These are phyloP conservation scores for Myopa testacea DNA, from an alignment of 2,888 invertebrate genomes.

Conservation along the genomic window DNA sequence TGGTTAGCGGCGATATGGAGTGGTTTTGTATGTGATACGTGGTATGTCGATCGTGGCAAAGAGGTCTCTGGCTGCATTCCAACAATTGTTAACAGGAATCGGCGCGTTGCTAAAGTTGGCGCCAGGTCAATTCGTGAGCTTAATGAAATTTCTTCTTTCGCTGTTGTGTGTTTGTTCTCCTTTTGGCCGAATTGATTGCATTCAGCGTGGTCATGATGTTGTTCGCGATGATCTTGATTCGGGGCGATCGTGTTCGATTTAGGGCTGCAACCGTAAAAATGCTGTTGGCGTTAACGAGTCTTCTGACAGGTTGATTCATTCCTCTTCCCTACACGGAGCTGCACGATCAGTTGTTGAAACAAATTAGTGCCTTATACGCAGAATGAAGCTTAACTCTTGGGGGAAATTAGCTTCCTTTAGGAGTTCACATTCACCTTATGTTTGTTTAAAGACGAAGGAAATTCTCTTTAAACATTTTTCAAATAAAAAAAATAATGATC, in stretches of 20 bases:
- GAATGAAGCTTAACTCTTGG: too few species aligned
- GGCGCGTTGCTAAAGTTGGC: conserved; percentile 58
- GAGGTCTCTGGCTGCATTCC: conserved; percentile 21
- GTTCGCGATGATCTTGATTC: conserved; percentile 43
- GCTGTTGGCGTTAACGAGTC: conserved; percentile 67
- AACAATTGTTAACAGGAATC: conserved; percentile 25
- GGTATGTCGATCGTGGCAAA: conserved; percentile 23
- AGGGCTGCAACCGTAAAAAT: conserved; percentile 60
- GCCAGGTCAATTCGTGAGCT: conserved; percentile 55
- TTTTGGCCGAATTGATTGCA: conserved; percentile 25
- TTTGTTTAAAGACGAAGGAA: too few species aligned
- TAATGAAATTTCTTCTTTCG: conserved; percentile 40
- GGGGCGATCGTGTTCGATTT: conserved; percentile 54
- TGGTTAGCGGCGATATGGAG: neutral
- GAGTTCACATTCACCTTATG: too few species aligned
- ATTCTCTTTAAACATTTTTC: too few species aligned
- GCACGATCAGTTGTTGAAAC: neutral
- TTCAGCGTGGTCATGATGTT: conserved; percentile 32
- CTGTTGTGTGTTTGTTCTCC: conserved; percentile 31
- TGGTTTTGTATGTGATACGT: conserved; percentile 14
- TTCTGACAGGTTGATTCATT: conserved; percentile 68
- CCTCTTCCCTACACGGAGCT: conserved; percentile 45
- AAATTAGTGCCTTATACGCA: neutral
- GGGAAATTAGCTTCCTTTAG: too few species aligned
- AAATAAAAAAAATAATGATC: neutral